A percentile compares a stretch with the other conserved stretches of the same genome.
phyloP scores from a whole-genome alignment of 2,113 vertebrate species.

The Chionis minor region DNA sequence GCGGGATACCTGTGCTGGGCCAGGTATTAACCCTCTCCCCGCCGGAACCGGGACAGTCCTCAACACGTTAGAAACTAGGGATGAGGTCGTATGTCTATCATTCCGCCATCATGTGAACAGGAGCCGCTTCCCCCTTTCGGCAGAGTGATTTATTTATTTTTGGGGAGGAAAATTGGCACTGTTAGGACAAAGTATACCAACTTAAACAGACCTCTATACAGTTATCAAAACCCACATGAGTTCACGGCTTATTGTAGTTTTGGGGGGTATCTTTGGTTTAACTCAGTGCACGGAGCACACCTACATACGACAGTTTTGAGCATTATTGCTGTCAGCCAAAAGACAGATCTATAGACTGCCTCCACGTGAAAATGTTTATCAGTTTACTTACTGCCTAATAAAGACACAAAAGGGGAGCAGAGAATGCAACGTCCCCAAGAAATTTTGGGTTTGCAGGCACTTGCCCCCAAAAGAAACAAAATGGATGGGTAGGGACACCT shows the following conservation, averaged over 20 bases:
- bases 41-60: neutral
- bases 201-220: neutral
- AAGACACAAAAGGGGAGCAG: neutral
- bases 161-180: rapidly evolving
- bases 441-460: neutral
- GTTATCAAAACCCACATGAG: neutral
- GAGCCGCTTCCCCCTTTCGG: neutral
- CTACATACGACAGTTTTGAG: neutral
- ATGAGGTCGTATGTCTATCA: neutral
- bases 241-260: neutral
- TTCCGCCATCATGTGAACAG: neutral
- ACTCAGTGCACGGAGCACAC: neutral
- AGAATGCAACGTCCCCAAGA: neutral
- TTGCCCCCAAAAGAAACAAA: neutral
- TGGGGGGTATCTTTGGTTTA: neutral
- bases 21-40: no score
- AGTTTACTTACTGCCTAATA: neutral
- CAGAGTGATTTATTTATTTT: neutral
- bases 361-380: neutral
- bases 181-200: neutral
- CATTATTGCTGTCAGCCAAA: neutral
- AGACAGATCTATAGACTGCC: neutral
- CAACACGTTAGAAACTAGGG: neutral
- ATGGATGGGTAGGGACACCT: neutral
- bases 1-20: no score